Percentiles rank a stretch among this genome's conserved stretches.
phyloP scores from a whole-genome alignment of 1,140 invertebrate species.

The Drosophila lowei region DNA sequence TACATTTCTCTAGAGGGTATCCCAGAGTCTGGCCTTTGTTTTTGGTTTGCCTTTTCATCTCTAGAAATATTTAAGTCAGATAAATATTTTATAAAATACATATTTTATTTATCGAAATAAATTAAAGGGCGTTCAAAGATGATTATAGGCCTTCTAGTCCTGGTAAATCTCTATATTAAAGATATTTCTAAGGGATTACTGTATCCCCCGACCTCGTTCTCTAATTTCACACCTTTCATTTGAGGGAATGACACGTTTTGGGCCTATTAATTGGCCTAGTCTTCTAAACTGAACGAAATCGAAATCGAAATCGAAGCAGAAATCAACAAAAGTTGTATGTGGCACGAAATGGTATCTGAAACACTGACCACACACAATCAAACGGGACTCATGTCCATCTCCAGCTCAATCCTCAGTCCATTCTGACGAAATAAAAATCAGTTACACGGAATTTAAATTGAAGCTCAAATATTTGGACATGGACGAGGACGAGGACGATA shows the following conservation, averaged over 20 bases:
- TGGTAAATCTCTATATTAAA: too few relatives aligned
- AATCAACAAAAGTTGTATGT: constrained; percentile 29
- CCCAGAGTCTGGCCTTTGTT: too few relatives aligned
- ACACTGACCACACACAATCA: constrained; percentile 21
- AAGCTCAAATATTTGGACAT: constrained; percentile 74
- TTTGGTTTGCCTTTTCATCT: too few relatives aligned
- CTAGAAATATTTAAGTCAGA: too few relatives aligned
- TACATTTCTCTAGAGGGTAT: too few relatives aligned
- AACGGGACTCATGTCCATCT: constrained; percentile 22
- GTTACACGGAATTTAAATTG: constrained; percentile 78
- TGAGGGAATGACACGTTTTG: constrained; percentile 18
- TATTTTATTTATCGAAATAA: too few relatives aligned
- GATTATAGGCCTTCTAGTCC: too few relatives aligned
- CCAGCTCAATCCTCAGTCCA: constrained; percentile 25
- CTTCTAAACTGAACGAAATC: constrained; percentile 14
- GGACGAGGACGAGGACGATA: constrained; percentile 9
- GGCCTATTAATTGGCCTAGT: constrained; percentile 27
- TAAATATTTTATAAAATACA: too few relatives aligned
- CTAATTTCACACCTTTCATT: background rate
- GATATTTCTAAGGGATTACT: too few relatives aligned
- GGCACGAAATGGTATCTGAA: background rate
- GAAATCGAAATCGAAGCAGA: constrained; percentile 7
- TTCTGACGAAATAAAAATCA: constrained; percentile 54
- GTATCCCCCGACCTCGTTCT: too few relatives aligned
- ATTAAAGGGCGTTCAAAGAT: too few relatives aligned